Base-by-base conservation (phyloP, 1,140 invertebrate species). In the Melitaea cinxia region DNA sequence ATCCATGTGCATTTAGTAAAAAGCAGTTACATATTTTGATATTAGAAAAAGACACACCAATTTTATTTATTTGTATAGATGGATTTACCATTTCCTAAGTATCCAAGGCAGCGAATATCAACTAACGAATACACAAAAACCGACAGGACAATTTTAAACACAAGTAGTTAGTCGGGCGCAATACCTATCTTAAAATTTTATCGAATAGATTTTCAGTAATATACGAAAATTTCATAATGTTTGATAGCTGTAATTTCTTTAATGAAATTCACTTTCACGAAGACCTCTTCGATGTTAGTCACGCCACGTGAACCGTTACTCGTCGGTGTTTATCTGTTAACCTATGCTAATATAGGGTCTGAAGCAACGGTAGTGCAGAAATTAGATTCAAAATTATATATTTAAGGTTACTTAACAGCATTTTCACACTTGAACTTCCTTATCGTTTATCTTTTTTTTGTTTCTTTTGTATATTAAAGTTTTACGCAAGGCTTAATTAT, bases 181-280 rank as follows among this genome's bases (percentile, higher is more conserved):
- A 17, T 42, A 17, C 17, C 37, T 17, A 17, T 42, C 37, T 17
- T 15, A 57, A 57, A 57, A 35, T 57, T 57, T 57, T 57, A 57
- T 37, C 35, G 19, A 57, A 57, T 57, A 57, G 15, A 56, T 17
- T 42, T 42, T 33, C 12, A 42, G 23, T 56, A 33, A 42, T 45
- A 57, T 45, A 26, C 35, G 54, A 12, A 47, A 21, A 47, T 47
- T 57, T 57, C 14, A 57, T 14, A 39, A 14, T n/a, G 21, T 47
- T 15, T 47, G 30, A 45, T 26, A 55, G 14, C 10, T 57, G 54
- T 23, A 57, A 39, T 57, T 57, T 57, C 49, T 17, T 28, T 66
- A 55, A 61, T 66, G 72, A 74, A 74, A 74, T 74, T 74, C 68
- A 74, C 72, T 74, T 74, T 74, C 72, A 65, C 61, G 66, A 35